These are phyloP conservation scores for Atherinosoma microstoma DNA, from an alignment of 2,797 vertebrate species.

Conservation along the genomic window DNA sequence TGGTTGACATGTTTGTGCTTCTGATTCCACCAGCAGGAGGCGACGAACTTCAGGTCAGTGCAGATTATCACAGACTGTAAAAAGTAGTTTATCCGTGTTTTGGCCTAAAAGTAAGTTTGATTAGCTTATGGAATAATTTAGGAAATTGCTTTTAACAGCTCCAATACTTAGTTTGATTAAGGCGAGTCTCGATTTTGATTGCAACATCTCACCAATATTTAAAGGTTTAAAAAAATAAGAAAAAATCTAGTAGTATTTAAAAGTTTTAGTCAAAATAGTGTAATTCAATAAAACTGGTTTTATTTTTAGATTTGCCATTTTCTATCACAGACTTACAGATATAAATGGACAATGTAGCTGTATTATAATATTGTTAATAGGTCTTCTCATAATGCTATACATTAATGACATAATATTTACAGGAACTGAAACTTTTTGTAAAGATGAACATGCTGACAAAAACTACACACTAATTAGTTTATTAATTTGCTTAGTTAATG, in stretches of 20 bases:
- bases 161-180: not conserved
- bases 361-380: not conserved
- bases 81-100: not conserved
- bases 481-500: slow-evolving; percentile 22
- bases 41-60: slow-evolving; percentile 95
- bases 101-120: not conserved
- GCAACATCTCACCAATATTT: too few species aligned
- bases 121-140: not conserved
- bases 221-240: too few species aligned
- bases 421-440: not conserved
- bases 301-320: not conserved
- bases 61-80: not conserved
- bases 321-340: not conserved
- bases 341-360: not conserved
- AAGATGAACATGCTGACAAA: slow-evolving; percentile 28
- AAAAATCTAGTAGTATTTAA: too few species aligned
- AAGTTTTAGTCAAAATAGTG: not conserved
- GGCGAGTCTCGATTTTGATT: too few species aligned
- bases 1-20: slow-evolving; percentile 99
- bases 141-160: not conserved
- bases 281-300: not conserved
- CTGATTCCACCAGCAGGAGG: slow-evolving; percentile 97
- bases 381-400: not conserved
- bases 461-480: slow-evolving; percentile 17
- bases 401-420: not conserved